A percentile compares a stretch with the other conserved stretches of the same genome.
Evolutionary conservation across 2,888 invertebrate species (phyloP).

Genomic region (Hirudinaria manillensis): DNA sequence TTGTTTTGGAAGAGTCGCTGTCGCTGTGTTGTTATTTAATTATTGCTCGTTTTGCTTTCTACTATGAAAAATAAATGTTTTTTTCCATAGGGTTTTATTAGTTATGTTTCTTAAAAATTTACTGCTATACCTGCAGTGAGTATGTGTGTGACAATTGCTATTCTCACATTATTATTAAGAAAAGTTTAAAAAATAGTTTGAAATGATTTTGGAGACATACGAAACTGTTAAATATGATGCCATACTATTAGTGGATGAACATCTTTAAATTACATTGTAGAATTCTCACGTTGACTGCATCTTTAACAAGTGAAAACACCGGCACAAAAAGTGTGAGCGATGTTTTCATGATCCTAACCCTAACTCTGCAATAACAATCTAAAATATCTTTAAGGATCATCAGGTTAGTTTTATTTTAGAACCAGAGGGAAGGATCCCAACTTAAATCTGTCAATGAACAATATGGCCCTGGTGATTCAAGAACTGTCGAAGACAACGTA

Average conservation of each 20-base stretch:
- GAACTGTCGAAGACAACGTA: too few species aligned
- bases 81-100: not conserved
- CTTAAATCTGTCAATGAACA: too few species aligned
- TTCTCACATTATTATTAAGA: too few species aligned
- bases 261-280: not conserved
- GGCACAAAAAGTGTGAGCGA: not conserved
- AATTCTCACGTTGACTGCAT: conserved; percentile 9
- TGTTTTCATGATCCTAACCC: not conserved
- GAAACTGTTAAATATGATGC: too few species aligned
- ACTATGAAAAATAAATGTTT: not conserved
- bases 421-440: too few species aligned
- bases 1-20: not conserved
- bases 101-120: not conserved
- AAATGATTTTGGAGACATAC: too few species aligned
- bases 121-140: not conserved
- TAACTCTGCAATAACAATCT: too few species aligned
- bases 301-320: not conserved
- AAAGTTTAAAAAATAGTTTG: too few species aligned
- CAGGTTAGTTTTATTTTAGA: too few species aligned
- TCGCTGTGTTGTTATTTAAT: not conserved
- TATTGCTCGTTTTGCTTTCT: not conserved
- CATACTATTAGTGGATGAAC: not conserved
- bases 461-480: too few species aligned
- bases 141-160: too few species aligned
- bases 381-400: too few species aligned